Conservation (phyloP, 2,797 vertebrate species). For the Siniperca undulata region DNA sequence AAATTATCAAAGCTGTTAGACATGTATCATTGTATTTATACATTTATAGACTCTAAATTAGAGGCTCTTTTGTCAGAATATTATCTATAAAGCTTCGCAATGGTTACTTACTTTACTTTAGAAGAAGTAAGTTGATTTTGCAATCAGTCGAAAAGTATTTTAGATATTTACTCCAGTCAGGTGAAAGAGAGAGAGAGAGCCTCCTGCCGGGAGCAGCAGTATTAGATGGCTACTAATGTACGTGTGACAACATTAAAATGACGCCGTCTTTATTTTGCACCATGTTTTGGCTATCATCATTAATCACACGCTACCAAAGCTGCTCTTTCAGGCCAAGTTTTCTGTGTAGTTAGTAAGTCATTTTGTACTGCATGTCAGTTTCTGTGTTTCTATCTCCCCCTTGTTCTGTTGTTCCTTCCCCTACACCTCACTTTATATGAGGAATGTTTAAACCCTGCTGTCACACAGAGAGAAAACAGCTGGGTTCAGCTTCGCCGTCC, state of each 20-base stretch:
- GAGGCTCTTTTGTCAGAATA: too few species aligned
- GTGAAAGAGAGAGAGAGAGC: neutral
- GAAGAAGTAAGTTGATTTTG: too few species aligned
- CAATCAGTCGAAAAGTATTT: neutral
- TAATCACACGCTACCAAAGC: neutral
- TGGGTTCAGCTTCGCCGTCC: conserved; percentile 58
- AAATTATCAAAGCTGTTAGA: neutral
- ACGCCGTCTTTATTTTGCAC: neutral
- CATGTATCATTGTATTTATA: neutral
- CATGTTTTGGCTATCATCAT: neutral
- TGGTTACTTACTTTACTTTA: neutral
- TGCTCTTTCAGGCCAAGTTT: neutral
- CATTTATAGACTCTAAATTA: neutral
- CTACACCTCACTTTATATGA: conserved; percentile 1
- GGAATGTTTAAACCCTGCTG: conserved; percentile 40
- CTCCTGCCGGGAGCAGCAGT: neutral
- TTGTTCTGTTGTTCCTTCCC: neutral
- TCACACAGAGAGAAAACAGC: conserved; percentile 63
- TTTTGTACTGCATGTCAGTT: neutral
- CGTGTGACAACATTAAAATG: neutral
- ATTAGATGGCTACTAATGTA: neutral
- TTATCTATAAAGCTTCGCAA: too few species aligned
- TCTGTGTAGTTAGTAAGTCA: neutral
- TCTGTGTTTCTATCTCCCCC: neutral
- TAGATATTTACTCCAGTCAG: neutral